These are phyloP conservation scores for Drosophila niveifrons DNA, from an alignment of 2,888 invertebrate species.

Conservation along the genomic window DNA sequence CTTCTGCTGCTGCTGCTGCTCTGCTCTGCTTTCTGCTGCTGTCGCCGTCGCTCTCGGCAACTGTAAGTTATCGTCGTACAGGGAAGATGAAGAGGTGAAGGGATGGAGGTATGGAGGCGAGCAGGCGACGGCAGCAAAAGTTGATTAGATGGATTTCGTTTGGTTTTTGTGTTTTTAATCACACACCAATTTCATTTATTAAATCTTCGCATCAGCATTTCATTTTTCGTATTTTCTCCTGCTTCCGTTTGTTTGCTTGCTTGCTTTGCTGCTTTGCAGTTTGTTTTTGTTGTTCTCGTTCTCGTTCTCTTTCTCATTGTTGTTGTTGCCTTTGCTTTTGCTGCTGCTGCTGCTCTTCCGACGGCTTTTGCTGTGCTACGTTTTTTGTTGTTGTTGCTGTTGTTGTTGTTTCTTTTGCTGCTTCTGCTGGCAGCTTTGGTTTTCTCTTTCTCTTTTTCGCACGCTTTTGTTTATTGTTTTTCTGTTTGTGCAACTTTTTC, in stretches of 20 bases:
- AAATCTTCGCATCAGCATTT: conserved; percentile 85
- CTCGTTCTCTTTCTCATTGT: not conserved
- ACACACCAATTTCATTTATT: conserved; percentile 86
- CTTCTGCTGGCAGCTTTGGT: conserved; percentile 27
- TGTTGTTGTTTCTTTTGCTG: conserved; percentile 27
- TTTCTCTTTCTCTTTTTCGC: conserved; percentile 61
- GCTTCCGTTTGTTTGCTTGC: conserved; percentile 21
- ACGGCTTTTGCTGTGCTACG: conserved; percentile 64
- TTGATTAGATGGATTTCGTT: conserved; percentile 86
- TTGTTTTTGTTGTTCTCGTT: conserved; percentile 23
- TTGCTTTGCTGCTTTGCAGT: conserved; percentile 12
- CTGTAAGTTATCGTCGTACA: conserved; percentile 34
- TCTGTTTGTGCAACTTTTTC: conserved; percentile 49
- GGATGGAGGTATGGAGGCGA: not conserved
- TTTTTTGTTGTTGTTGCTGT: conserved; percentile 34
- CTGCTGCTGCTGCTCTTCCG: conserved; percentile 48
- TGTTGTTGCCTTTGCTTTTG: conserved; percentile 20
- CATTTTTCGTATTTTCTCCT: conserved; percentile 73
- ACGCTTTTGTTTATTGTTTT: conserved; percentile 59
- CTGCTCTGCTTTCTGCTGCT: conserved; percentile 31
- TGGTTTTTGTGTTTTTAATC: conserved; percentile 86
- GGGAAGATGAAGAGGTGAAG: not conserved
- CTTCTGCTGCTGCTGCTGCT: conserved; percentile 4
- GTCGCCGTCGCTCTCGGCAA: conserved; percentile 35
- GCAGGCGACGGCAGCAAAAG: conserved; percentile 76